phyloP scores from a whole-genome alignment of 2,888 invertebrate species.

The Chouioia cunea region DNA sequence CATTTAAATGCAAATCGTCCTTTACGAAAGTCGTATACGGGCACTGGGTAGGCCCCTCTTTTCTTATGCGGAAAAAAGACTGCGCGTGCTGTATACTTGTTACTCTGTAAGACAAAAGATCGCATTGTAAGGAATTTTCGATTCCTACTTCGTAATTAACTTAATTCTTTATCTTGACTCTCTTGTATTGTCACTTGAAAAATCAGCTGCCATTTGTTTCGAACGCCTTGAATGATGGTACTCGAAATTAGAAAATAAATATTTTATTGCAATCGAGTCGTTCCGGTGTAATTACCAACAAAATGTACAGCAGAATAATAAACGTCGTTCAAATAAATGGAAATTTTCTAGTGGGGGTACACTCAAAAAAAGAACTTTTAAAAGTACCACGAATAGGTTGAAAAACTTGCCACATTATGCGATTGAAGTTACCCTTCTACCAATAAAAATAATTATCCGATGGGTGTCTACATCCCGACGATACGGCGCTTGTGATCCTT shows the following conservation, averaged over 20 bases:
- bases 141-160: not conserved
- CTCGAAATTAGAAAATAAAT: not conserved
- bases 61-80: slow-evolving; percentile 29
- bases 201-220: not conserved
- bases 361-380: too few species aligned
- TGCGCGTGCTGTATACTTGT: not conserved
- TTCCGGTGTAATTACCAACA: too few species aligned
- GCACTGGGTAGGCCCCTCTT: slow-evolving; percentile 28
- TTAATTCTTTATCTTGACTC: not conserved
- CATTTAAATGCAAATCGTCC: slow-evolving; percentile 56
- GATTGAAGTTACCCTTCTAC: not conserved
- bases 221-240: not conserved
- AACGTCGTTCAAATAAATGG: not conserved
- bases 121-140: not conserved
- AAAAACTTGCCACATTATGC: not conserved
- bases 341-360: not conserved
- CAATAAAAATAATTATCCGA: slow-evolving; percentile 34
- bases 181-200: not conserved
- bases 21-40: slow-evolving; percentile 35
- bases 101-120: slow-evolving; percentile 7
- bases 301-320: too few species aligned
- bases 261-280: too few species aligned
- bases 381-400: too few species aligned
- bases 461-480: too few species aligned
- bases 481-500: too few species aligned